A percentile compares a stretch with the other conserved stretches of the same genome.
Conservation (phyloP, 1,140 invertebrate genomes). For the Muscidifurax raptorellus region DNA sequence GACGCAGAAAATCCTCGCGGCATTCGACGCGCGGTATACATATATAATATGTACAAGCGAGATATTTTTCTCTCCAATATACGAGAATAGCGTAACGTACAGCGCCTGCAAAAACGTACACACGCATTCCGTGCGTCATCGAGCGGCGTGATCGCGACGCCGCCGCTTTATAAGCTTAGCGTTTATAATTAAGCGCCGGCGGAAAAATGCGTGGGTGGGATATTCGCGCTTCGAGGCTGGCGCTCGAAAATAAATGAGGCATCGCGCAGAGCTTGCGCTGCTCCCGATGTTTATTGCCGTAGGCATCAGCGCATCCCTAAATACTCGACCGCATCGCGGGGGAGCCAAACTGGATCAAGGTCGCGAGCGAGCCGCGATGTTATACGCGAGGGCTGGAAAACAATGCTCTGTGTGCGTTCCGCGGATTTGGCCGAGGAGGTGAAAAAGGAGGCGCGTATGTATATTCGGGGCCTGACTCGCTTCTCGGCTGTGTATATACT, state of each 20-base stretch:
- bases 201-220: background rate
- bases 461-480: no score
- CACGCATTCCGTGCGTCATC: no score
- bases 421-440: background rate
- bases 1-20: no score
- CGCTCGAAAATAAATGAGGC: conserved; percentile 40
- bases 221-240: conserved; percentile 10
- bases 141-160: background rate
- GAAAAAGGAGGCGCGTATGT: background rate
- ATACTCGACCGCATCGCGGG: background rate
- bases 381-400: background rate
- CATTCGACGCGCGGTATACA: no score
- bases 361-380: no score
- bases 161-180: background rate
- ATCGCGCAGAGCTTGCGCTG: background rate
- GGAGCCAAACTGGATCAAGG: conserved; percentile 15
- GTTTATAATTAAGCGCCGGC: background rate
- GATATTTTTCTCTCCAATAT: background rate
- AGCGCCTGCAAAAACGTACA: no score
- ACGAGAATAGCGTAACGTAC: background rate
- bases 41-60: no score
- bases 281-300: background rate
- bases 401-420: background rate
- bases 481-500: background rate
- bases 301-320: background rate